Conservation (phyloP, 2,797 vertebrate genomes). For the Lepilemur septentrionalis region DNA sequence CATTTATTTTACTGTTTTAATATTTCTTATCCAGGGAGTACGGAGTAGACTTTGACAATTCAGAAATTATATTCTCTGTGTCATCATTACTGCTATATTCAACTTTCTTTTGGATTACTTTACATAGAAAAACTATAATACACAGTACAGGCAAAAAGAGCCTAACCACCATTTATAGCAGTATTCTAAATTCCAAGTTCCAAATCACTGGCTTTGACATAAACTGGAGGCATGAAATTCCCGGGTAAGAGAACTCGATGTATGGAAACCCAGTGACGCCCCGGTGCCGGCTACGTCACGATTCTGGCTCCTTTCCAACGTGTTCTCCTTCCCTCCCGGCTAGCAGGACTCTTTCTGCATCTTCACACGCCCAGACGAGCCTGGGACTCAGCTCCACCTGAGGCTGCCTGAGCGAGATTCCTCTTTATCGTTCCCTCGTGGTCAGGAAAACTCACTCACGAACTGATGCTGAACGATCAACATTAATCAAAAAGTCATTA, state of each 20-base stretch:
- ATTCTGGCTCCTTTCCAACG: not conserved
- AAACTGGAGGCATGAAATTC: conserved; percentile 24
- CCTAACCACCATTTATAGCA: conserved; percentile 22
- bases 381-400: not conserved
- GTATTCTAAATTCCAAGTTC: conserved; percentile 14
- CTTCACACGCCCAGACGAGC: not conserved
- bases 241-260: not conserved
- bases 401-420: not conserved
- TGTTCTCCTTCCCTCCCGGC: not conserved
- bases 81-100: not conserved
- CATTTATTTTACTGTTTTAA: not conserved
- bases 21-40: not conserved
- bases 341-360: not conserved
- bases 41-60: not conserved
- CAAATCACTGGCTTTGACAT: conserved; percentile 39
- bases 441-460: not conserved
- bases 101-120: not conserved
- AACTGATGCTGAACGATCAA: not conserved
- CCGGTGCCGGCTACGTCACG: not conserved
- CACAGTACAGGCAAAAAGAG: not conserved
- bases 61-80: not conserved
- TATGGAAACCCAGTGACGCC: not conserved
- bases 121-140: not conserved
- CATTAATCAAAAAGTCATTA: not conserved
- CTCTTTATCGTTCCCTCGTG: not conserved